Conservation (phyloP, 2,113 vertebrate species). For the Rhinogobius similis region DNA sequence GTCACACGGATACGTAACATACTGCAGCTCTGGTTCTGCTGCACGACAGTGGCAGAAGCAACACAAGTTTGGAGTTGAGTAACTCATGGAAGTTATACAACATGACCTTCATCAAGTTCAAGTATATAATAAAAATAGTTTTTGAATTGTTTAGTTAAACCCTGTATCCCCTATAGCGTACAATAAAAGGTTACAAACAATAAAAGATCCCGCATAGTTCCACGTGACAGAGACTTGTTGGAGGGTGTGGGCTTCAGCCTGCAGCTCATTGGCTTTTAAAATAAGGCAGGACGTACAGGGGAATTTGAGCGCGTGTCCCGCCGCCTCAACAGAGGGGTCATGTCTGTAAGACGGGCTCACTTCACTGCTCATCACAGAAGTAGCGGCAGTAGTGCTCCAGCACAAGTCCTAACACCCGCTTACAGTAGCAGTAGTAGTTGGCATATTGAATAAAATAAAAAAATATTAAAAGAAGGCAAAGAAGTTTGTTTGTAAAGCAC, state of each 20-base stretch:
- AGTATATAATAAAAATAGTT: not conserved
- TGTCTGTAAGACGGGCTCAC: too few species aligned
- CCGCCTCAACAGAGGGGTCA: not conserved
- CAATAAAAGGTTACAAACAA: not conserved
- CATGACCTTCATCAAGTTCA: not conserved
- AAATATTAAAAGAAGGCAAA: too few species aligned
- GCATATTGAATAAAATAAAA: too few species aligned
- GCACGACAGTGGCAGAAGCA: slow-evolving; percentile 13
- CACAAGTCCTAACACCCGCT: too few species aligned
- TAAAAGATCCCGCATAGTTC: not conserved
- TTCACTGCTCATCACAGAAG: not conserved
- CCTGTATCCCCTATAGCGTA: not conserved
- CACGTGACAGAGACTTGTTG: not conserved
- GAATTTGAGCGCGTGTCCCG: slow-evolving; percentile 2
- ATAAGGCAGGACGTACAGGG: slow-evolving; percentile 12
- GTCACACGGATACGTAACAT: slow-evolving; percentile 40
- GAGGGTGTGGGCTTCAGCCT: slow-evolving; percentile 23
- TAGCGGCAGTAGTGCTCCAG: too few species aligned
- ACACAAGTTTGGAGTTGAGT: not conserved
- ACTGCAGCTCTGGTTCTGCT: not conserved
- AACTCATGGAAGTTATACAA: slow-evolving; percentile 13
- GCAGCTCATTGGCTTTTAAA: slow-evolving; percentile 51
- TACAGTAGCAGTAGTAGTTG: too few species aligned
- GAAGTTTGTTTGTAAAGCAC: too few species aligned
- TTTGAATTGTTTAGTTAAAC: not conserved